These are phyloP conservation scores for Phyllostomus hastatus DNA, from an alignment of 2,113 vertebrate species.

Conservation along the genomic window DNA sequence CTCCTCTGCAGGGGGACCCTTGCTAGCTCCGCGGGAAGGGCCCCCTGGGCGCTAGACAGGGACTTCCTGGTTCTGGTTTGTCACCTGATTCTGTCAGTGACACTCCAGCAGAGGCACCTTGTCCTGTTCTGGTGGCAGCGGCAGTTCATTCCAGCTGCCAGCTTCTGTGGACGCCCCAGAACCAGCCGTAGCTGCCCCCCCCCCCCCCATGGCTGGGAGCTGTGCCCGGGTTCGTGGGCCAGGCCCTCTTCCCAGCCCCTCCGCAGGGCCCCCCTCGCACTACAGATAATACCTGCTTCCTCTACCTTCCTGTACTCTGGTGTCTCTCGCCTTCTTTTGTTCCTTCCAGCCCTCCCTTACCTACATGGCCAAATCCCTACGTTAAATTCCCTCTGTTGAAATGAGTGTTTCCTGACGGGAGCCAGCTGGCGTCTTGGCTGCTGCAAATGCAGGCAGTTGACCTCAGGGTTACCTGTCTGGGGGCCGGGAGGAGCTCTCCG, in stretches of 20 bases:
- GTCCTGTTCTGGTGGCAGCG: not conserved
- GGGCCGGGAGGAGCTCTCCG: not conserved
- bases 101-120: not conserved
- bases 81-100: not conserved
- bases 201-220: too few species aligned
- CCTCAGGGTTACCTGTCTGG: not conserved
- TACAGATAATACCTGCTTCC: not conserved
- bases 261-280: fast-evolving
- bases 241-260: not conserved
- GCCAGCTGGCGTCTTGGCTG: not conserved
- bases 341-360: not conserved
- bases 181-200: not conserved
- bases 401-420: not conserved
- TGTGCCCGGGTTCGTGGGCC: not conserved
- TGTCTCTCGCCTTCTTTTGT: fast-evolving
- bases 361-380: not conserved
- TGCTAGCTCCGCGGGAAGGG: not conserved
- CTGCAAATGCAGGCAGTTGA: not conserved
- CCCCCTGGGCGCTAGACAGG: not conserved
- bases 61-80: too few species aligned
- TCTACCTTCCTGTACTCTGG: too few species aligned
- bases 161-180: not conserved
- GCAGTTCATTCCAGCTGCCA: not conserved
- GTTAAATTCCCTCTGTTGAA: not conserved
- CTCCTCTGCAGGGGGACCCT: not conserved